A percentile compares a stretch with the other conserved stretches of the same genome.
Conservation (phyloP, 2,888 invertebrate species). For the Onthophagus sagittarius region DNA sequence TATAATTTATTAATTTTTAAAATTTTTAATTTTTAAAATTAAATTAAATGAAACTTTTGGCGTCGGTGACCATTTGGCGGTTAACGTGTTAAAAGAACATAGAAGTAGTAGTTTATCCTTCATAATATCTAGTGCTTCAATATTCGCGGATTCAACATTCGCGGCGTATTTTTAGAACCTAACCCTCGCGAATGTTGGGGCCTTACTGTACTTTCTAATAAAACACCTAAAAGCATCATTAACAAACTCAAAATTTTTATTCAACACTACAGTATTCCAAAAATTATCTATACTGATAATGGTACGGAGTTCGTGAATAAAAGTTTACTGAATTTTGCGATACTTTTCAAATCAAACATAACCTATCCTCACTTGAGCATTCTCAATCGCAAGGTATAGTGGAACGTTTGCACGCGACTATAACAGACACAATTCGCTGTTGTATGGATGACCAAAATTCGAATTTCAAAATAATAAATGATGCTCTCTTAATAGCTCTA, state of each 20-base stretch:
- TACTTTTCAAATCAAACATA: not conserved
- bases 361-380: not conserved
- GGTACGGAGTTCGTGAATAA: not conserved
- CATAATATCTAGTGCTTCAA: too few species aligned
- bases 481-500: not conserved
- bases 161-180: too few species aligned
- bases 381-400: not conserved
- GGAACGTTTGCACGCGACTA: not conserved
- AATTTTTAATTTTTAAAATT: too few species aligned
- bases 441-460: not conserved
- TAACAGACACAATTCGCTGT: not conserved
- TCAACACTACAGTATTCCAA: not conserved
- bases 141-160: too few species aligned
- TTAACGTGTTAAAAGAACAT: too few species aligned
- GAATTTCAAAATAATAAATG: not conserved
- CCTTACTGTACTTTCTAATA: too few species aligned
- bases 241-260: not conserved
- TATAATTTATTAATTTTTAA: too few species aligned
- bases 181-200: too few species aligned
- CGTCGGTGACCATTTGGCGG: too few species aligned
- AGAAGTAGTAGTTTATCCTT: too few species aligned
- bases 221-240: not conserved
- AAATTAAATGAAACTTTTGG: too few species aligned
- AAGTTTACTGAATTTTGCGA: not conserved
- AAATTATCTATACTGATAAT: not conserved